phyloP scores from a whole-genome alignment of 2,113 vertebrate species.

The Potamarius usumacintae region DNA sequence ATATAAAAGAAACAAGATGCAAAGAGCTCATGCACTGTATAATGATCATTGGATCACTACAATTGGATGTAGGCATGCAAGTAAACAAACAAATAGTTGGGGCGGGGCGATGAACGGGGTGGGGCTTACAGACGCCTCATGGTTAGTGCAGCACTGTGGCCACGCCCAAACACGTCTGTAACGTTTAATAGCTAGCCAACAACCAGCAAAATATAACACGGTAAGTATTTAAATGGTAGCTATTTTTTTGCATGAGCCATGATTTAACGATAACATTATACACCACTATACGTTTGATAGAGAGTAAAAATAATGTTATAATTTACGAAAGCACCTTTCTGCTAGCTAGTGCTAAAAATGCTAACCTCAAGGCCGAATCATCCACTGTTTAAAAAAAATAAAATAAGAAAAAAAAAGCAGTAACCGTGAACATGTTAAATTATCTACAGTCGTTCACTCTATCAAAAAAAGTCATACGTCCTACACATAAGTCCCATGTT shows the following conservation, averaged over 20 bases:
- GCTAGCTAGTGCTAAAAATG: not conserved
- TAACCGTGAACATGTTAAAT: not conserved
- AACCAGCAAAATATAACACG: not conserved
- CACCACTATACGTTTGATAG: not conserved
- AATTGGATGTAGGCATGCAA: not conserved
- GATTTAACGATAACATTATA: not conserved
- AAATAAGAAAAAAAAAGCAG: not conserved
- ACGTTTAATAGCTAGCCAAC: slow-evolving; percentile 6
- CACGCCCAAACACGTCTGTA: slow-evolving; percentile 12
- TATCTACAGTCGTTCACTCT: too few species aligned
- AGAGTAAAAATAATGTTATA: not conserved
- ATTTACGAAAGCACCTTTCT: not conserved
- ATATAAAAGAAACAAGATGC: not conserved
- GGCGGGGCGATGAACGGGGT: not conserved
- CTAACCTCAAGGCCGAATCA: slow-evolving; percentile 26
- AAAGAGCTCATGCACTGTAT: not conserved
- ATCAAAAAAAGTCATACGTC: not conserved
- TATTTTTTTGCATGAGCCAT: not conserved
- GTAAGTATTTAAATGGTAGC: not conserved
- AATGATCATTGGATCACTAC: not conserved
- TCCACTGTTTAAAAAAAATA: not conserved
- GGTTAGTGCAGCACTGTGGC: not conserved
- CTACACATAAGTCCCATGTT: too few species aligned
- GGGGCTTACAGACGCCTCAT: not conserved
- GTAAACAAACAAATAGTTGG: not conserved